Base-by-base conservation (phyloP, 2,113 vertebrate species). In the Ammospiza caudacuta region DNA sequence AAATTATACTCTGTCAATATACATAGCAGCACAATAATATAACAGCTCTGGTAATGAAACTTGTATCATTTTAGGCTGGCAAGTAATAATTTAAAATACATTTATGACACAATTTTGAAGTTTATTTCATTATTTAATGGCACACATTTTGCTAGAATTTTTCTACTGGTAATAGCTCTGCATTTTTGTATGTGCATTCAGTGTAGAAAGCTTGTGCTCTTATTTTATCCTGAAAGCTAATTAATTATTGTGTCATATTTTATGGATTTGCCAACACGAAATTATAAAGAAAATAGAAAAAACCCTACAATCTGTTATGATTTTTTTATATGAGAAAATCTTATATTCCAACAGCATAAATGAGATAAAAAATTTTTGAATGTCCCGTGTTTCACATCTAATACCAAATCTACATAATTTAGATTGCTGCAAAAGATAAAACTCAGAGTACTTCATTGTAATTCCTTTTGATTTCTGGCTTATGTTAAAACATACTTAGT, bases 231-330 rank as follows among this genome's bases (percentile, higher is more conserved):
- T 91, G 96, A 97, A 97, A 98, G 94, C 93, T 96, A 98, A 98
- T 98, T 98, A 98, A 98, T 98, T 98, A 98, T 97, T 98, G 95
- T 98, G 98, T 98, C 98, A 97, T 98, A 98, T 98, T 98, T 98
- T 97, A 97, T 98, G 97, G 97, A 97, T 79, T 90, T 98, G 98
- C 97, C 98, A 98, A 96, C 96, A 94, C 90, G 96, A 97, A 97
- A 98, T 98, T 98, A 98, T 98, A 97, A 98, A 97, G 96, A 95
- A 90, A 93, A 88, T 84, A 74, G 76, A 66, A 83, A 72, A 88
- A 73, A 44, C n/a, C 9, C 25, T 87, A 89, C 76, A 95, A 94
- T 82, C 89, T 95, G 78, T 90, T 92, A 95, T 87, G 95, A 49
- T 98, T 97, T 93, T 78, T 67, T 97, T 18, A 86, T 92, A 89